Percentiles rank a stretch among this genome's conserved stretches.
Evolutionary conservation across 2,797 vertebrate species (phyloP).

Genomic region (Syncerus caffer): DNA sequence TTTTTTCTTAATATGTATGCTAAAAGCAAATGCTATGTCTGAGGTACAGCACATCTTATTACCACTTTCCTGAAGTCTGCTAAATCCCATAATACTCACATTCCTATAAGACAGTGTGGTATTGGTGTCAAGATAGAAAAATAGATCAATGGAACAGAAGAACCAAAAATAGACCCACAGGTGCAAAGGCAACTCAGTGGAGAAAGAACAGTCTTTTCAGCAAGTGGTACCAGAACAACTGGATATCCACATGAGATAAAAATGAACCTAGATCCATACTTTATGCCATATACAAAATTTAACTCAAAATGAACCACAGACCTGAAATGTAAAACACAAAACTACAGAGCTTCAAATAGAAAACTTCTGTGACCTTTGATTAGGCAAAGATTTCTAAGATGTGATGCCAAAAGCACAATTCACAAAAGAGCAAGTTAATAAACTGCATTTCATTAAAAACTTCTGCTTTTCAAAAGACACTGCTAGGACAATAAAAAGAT

Average conservation of each 20-base stretch:
- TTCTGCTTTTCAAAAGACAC: conserved; percentile 17
- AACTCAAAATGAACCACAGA: neutral
- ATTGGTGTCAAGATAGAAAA: conserved; percentile 21
- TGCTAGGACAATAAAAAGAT: conserved; percentile 25
- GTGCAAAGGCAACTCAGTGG: conserved; percentile 1
- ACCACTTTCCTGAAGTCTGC: neutral
- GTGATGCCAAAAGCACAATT: neutral
- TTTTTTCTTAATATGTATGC: neutral
- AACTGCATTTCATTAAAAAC: conserved; percentile 30
- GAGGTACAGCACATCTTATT: neutral
- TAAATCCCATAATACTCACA: neutral
- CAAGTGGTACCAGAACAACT: conserved; percentile 16
- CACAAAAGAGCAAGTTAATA: conserved; percentile 26
- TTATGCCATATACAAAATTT: neutral
- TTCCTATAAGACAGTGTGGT: neutral
- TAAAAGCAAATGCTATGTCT: neutral
- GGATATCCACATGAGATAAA: neutral
- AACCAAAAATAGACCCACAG: conserved; percentile 35
- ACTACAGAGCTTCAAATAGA: neutral
- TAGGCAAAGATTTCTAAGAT: neutral
- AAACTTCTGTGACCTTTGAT: neutral
- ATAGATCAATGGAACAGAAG: conserved; percentile 26
- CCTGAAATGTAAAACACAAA: neutral
- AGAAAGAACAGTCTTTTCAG: conserved; percentile 38
- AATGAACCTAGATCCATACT: neutral